Percentiles rank a stretch among this genome's conserved stretches.
Conservation (phyloP, 2,797 vertebrate species). For the Fistularia commersonii region DNA sequence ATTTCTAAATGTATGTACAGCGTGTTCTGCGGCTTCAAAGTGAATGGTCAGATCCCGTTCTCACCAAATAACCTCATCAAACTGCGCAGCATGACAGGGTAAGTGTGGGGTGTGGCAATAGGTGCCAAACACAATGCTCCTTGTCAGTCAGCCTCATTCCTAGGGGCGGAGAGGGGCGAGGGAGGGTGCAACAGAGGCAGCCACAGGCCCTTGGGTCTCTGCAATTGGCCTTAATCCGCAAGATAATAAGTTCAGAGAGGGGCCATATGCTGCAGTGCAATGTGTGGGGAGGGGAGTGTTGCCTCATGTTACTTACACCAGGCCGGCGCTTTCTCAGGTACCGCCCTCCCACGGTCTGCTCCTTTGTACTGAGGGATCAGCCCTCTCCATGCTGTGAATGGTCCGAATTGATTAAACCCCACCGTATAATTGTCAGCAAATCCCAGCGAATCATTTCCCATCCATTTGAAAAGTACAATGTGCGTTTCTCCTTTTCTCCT, state of each 20-base stretch:
- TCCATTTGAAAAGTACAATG: constrained; percentile 86
- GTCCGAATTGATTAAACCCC: constrained; percentile 91
- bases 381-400: constrained; percentile 93
- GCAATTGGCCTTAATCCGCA: constrained; percentile 91
- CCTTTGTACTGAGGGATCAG: constrained; percentile 91
- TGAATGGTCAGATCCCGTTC: constrained; percentile 48
- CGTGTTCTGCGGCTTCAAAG: constrained; percentile 24
- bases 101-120: constrained; percentile 73
- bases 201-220: constrained; percentile 75
- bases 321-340: constrained; percentile 93
- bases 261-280: constrained; percentile 90
- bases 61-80: constrained; percentile 76
- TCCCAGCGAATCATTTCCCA: constrained; percentile 91
- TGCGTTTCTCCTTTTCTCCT: constrained; percentile 73
- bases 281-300: constrained; percentile 83
- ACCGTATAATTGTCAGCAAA: constrained; percentile 92
- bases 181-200: constrained; percentile 67
- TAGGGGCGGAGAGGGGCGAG: constrained; percentile 61
- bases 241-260: constrained; percentile 97
- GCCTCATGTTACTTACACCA: constrained; percentile 92
- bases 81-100: constrained; percentile 68
- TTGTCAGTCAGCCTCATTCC: constrained; percentile 89
- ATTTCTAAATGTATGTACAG: constrained; percentile 17
- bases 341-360: constrained; percentile 82
- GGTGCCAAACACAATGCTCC: constrained; percentile 73